Base-by-base conservation (phyloP, 2,888 invertebrate genomes). In the Endomychus coccineus region DNA sequence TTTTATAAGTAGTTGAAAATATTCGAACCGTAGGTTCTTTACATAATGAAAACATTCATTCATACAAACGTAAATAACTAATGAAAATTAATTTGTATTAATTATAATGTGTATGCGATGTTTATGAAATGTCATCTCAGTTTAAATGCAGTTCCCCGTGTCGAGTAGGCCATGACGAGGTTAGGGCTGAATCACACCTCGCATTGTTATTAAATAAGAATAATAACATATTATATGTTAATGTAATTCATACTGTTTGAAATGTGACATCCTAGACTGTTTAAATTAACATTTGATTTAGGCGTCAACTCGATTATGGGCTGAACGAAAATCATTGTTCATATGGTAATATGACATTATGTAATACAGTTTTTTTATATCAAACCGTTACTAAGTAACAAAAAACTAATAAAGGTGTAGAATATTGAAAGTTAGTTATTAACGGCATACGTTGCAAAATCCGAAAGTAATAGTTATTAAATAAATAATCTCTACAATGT, bases 211-310 rank as follows among this genome's bases (percentile, higher is more conserved):
- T 63, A 64, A 62, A 61, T 60, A 61, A 61, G 65, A 65, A 64
- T 64, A 64, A 64, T 64, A 64, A 63, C 62, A 64, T 64, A 65
- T 64, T 65, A 64, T 65, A 65, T 65, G 65, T 62, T 59, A 65
- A 65, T 65, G 58, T 51, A 58, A 59, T 58, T 57, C 60, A 58
- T 58, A 60, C 57, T 47, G 53, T 61, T 61, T 54, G 55, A 61
- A 60, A 59, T 59, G 60, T 59, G 62, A 62, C 62, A 62, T 61
- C 59, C 55, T 56, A 56, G 55, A 56, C 55, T 59, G 61, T 50
- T 63, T 62, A 61, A 59, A 63, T 63, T 64, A 63, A 62, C 63
- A 64, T 63, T 62, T 58, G 61, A 56, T 58, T 61, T 59, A 61
- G 62, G 62, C 62, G 63, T 55, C 59, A 45, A 52, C 55, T 36